Base-by-base conservation (phyloP, 2,888 invertebrate genomes). In the Campopleginae sp. region DNA sequence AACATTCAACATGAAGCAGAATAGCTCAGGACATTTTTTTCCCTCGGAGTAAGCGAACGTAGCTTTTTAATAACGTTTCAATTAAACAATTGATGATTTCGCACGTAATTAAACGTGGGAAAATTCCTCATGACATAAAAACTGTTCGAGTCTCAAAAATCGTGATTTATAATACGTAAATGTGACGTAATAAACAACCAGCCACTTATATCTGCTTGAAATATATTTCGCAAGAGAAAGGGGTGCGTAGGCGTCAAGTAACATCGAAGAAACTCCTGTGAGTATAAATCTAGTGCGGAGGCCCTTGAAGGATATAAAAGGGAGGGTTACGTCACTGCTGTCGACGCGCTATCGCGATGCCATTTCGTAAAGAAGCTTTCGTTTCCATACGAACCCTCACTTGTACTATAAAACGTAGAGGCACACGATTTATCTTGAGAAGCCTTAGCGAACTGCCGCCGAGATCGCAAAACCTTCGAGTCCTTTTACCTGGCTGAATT, bases 281-380 rank as follows among this genome's bases (percentile, higher is more conserved):
- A 68, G 44, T 61, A 75, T 63, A 68, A 81, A 66, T 46, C 65
- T 51, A 58, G 17, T 58, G 19, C n/a, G 38, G 31, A 38, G 17
- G 51, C 17, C n/a, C 61, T 76, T 74, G 5, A 63, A 78, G 46
- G 66, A 27, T 51, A 42, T 27, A 42, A 48, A 42, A 4, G 54
- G 27, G 42, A 38, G 31, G 80, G 77, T 51, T 66, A 82, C 54
- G 65, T 77, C 82, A 77, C 77, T 63, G 71, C 75, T 70, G 79
- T 80, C 75, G 70, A 75, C 61, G 42, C 44, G 63, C 70, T 84
- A 87, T 87, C 85, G 61, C 72, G 76, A 81, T 83, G 81, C 85
- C 79, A 76, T 78, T 75, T 51, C 80, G 74, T 70, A 78, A 78
- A 82, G 86, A 71, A 82, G 74, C 84, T 84, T 86, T 84, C 75